Evolutionary conservation across 37 sponge, comb jelly and placozoan species (phyloP).

Genomic region (Aplysina aerophoba): DNA sequence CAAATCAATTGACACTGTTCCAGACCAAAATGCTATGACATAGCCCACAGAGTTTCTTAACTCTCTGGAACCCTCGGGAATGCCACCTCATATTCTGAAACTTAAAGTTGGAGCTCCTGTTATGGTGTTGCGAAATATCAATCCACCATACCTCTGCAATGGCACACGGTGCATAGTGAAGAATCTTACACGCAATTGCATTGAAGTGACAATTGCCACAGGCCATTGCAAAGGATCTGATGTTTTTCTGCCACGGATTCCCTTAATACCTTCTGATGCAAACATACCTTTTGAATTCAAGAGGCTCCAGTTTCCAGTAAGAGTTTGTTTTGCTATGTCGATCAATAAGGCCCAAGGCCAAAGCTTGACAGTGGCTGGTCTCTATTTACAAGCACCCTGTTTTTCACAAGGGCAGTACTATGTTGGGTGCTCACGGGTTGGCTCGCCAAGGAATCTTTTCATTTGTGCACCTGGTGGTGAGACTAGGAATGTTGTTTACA

Average conservation of each 20-base stretch:
- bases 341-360: too few species aligned
- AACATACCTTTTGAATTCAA: too few species aligned
- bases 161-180: background rate
- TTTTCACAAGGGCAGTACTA: too few species aligned
- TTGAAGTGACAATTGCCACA: constrained; percentile 17
- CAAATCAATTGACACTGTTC: background rate
- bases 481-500: too few species aligned
- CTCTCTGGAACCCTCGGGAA: background rate
- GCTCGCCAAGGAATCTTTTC: too few species aligned
- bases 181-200: background rate
- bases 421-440: too few species aligned
- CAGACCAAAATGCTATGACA: background rate
- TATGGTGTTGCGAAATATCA: background rate
- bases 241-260: constrained; percentile 27
- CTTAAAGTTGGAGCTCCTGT: background rate
- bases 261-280: constrained; percentile 35
- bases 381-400: too few species aligned
- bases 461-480: too few species aligned
- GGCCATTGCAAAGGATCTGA: background rate
- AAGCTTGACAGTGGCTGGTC: too few species aligned
- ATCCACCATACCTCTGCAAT: background rate
- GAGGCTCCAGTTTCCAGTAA: too few species aligned
- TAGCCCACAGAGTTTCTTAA: background rate
- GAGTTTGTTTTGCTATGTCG: too few species aligned
- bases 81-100: background rate